Evolutionary conservation across 2,113 vertebrate species (phyloP).

Genomic region (Percina caprodes): DNA sequence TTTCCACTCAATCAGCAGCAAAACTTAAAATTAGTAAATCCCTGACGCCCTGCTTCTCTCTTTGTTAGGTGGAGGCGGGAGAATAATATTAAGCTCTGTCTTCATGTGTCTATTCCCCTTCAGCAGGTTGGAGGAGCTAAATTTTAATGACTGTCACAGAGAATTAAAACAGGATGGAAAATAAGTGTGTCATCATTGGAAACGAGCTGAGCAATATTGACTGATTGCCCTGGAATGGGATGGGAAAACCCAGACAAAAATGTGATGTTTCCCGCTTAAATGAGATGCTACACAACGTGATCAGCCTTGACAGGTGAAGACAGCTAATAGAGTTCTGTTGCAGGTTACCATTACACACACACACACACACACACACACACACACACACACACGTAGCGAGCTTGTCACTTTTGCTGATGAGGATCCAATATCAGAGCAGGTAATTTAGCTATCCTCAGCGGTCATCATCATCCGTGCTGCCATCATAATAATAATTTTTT

Average conservation of each 20-base stretch:
- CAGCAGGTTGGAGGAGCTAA: slow-evolving; percentile 72
- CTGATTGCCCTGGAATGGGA: slow-evolving; percentile 42
- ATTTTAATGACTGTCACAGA: slow-evolving; percentile 78
- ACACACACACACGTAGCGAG: slow-evolving; percentile 2
- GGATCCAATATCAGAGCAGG: slow-evolving; percentile 75
- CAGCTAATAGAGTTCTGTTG: slow-evolving; percentile 78
- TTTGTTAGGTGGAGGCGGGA: slow-evolving; percentile 53
- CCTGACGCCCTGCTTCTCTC: slow-evolving; percentile 71
- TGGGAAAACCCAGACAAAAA: slow-evolving; percentile 59
- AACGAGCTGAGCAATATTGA: slow-evolving; percentile 60
- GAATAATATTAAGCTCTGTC: slow-evolving; percentile 74
- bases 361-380: slow-evolving; percentile 5
- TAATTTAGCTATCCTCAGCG: slow-evolving; percentile 76
- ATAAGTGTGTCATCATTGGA: slow-evolving; percentile 16
- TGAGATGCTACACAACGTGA: slow-evolving; percentile 72
- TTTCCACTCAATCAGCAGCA: slow-evolving; percentile 81
- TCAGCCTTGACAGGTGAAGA: slow-evolving; percentile 71
- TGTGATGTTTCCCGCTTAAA: slow-evolving; percentile 74
- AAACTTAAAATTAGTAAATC: slow-evolving; percentile 85
- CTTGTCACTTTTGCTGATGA: slow-evolving; percentile 73
- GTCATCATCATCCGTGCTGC: slow-evolving; percentile 52
- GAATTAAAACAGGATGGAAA: slow-evolving; percentile 69
- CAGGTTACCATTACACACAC: slow-evolving; percentile 37
- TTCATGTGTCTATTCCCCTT: slow-evolving; percentile 65
- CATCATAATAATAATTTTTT: slow-evolving; percentile 59